Evolutionary conservation across 2,113 vertebrate genomes (phyloP).

Genomic region (Trogon melanurus): DNA sequence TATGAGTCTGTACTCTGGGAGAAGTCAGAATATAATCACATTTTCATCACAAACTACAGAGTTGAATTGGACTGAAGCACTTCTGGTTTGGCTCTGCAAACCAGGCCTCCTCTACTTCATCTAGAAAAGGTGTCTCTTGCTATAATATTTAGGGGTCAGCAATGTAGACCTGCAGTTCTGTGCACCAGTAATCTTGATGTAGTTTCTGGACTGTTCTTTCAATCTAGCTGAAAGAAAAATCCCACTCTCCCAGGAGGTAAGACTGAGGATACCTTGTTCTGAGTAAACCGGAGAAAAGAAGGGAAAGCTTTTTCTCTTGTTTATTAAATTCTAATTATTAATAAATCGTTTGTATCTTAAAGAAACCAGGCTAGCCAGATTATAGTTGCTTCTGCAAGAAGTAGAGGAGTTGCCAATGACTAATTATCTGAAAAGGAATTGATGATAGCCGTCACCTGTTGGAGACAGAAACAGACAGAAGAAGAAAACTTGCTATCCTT

Average conservation of each 20-base stretch:
- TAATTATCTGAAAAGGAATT: neutral
- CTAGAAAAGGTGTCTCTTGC: neutral
- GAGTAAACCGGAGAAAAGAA: neutral
- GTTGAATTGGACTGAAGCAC: neutral
- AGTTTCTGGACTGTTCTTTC: neutral
- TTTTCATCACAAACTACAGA: neutral
- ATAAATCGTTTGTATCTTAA: neutral
- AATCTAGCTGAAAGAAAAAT: neutral
- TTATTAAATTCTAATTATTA: neutral
- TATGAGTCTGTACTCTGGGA: neutral
- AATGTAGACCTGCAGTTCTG: neutral
- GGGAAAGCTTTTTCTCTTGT: neutral
- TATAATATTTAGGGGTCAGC: neutral
- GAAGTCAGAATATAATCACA: neutral
- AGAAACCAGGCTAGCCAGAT: neutral
- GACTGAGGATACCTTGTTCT: neutral
- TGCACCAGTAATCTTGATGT: neutral
- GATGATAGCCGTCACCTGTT: neutral
- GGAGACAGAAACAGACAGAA: neutral
- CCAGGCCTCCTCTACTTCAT: neutral
- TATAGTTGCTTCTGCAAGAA: neutral
- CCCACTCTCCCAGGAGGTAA: neutral
- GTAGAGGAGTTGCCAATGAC: neutral
- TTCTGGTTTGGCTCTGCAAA: neutral
- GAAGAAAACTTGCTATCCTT: neutral